Evolutionary conservation across 2,888 invertebrate genomes (phyloP).

Genomic region (Frankliniella fusca): DNA sequence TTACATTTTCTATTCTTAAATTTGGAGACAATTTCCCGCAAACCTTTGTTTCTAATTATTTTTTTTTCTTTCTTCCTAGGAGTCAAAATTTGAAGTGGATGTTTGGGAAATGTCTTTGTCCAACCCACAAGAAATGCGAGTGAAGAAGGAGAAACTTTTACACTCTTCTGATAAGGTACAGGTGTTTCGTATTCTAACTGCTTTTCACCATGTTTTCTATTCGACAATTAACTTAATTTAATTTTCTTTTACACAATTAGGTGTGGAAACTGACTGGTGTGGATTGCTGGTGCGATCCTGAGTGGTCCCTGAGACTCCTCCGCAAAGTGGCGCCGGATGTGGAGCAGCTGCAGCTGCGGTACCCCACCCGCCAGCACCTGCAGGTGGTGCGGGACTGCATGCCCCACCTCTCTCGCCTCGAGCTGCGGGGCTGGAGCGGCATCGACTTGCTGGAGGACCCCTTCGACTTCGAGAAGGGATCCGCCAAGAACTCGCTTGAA

Average conservation of each 20-base stretch:
- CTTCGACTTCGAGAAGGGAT: background rate
- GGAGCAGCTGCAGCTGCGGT: slow-evolving; percentile 9
- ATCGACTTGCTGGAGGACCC: background rate
- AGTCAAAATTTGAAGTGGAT: background rate
- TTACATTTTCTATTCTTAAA: background rate
- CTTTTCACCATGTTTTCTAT: background rate
- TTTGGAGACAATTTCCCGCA: too few species aligned
- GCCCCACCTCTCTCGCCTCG: background rate
- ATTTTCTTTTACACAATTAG: background rate
- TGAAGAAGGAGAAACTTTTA: background rate
- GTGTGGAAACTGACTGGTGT: background rate
- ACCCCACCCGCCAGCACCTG: slow-evolving; percentile 6
- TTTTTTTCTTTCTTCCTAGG: background rate
- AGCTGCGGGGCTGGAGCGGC: background rate
- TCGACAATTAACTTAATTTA: background rate
- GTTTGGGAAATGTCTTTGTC: background rate
- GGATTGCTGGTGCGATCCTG: slow-evolving; percentile 5
- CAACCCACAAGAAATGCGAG: background rate
- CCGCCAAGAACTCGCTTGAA: background rate
- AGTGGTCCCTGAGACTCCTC: background rate
- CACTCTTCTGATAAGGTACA: background rate
- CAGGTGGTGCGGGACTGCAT: slow-evolving; percentile 10
- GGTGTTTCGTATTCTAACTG: background rate
- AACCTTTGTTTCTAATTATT: background rate
- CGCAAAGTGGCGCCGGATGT: background rate